A percentile compares a stretch with the other conserved stretches of the same genome.
Conservation (phyloP, 2,888 invertebrate genomes). For the Sarcophaga carnaria region DNA sequence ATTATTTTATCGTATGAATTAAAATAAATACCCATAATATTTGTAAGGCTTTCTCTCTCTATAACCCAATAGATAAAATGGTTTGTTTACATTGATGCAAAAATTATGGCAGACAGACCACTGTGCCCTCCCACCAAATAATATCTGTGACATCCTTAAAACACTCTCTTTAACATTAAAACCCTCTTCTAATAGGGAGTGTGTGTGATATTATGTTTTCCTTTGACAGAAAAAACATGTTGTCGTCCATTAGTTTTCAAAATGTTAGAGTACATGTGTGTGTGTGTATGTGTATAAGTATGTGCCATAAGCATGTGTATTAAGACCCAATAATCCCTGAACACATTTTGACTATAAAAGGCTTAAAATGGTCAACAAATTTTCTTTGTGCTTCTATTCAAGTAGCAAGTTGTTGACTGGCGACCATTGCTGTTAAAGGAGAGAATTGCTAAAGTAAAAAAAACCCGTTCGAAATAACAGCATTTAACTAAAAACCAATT, state of each 20-base stretch:
- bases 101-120: neutral
- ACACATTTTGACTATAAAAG: conserved; percentile 53
- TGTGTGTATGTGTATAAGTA: neutral
- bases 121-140: neutral
- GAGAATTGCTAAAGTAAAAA: neutral
- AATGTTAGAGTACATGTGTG: conserved; percentile 15
- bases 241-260: conserved; percentile 60
- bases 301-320: neutral
- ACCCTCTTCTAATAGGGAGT: conserved; percentile 32
- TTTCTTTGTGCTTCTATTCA: conserved; percentile 37
- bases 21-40: too few relatives aligned
- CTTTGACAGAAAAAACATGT: conserved; percentile 54
- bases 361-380: conserved; percentile 13
- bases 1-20: too few relatives aligned
- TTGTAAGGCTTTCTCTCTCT: neutral
- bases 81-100: neutral
- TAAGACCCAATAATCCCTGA: neutral
- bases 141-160: neutral
- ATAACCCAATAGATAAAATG: neutral
- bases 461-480: neutral
- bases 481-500: neutral
- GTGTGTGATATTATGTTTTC: conserved; percentile 38
- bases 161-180: neutral
- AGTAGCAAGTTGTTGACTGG: neutral
- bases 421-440: neutral